These are phyloP conservation scores for Limnothrissa miodon DNA, from an alignment of 2,113 vertebrate genomes.

Conservation along the genomic window DNA sequence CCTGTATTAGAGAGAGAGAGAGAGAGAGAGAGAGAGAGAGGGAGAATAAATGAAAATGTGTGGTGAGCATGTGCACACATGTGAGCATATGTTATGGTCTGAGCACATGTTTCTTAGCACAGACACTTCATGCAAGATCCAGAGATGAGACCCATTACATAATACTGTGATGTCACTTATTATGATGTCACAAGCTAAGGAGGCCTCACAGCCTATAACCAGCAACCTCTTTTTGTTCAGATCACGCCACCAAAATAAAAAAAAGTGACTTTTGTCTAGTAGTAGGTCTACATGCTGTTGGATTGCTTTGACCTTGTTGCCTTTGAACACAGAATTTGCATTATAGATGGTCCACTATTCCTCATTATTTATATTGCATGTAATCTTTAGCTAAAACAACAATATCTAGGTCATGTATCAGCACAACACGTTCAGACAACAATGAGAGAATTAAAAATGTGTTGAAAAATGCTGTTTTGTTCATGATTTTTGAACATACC, in stretches of 20 bases:
- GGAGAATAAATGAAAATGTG: neutral
- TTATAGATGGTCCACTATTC: neutral
- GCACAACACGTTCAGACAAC: neutral
- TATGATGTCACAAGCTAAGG: constrained; percentile 42
- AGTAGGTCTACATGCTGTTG: neutral
- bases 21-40: neutral
- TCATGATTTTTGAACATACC: neutral
- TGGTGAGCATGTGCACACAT: constrained; percentile 27
- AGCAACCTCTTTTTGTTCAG: neutral
- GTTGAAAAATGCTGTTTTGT: too few species aligned
- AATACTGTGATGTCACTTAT: constrained; percentile 38
- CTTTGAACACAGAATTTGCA: neutral
- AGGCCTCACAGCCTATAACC: neutral
- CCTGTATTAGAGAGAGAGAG: neutral
- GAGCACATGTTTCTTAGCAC: constrained; percentile 19
- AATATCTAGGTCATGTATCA: neutral
- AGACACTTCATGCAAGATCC: constrained; percentile 6
- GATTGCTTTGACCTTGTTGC: neutral
- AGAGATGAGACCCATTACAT: constrained; percentile 36
- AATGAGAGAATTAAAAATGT: too few species aligned
- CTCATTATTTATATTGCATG: neutral
- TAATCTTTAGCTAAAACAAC: neutral
- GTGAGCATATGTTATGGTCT: constrained; percentile 26
- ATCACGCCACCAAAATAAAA: neutral
- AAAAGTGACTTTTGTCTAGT: neutral